Base-by-base conservation (phyloP, 1,140 invertebrate species). In the Drosophila subobscura region DNA sequence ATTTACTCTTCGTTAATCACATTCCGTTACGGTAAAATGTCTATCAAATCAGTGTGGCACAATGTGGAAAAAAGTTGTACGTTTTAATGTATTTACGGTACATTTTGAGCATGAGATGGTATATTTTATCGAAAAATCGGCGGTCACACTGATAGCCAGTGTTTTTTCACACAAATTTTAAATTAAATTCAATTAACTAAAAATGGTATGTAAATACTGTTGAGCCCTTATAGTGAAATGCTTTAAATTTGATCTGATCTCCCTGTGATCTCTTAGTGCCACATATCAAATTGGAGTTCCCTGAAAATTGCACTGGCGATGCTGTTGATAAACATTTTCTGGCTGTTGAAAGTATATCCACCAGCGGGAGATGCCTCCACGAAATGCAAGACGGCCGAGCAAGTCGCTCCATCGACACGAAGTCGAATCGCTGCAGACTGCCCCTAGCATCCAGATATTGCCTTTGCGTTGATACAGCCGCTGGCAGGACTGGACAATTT, bases 271-370 rank as follows among this genome's bases (percentile, higher is more conserved):
- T 14, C 49, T 20, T 20, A 85, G 80, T 52, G 72, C 58, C 67
- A 84, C 42, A 51, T 80, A 57, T 65, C 77, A 41, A 66, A 77
- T 42, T 79, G 81, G 27, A 86, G 56, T 47, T 63, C 68, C 33
- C 50, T 80, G 14, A 85, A 86, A 52, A 49, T 85, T 16, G 41
- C 76, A 1, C 47, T 86, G 57, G 40, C 63, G 5, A 12, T 86
- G 23, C 51, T 86, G 10, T 74, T 57, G 16, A 42, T 81, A 5
- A 86, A 88, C 27, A 67, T 88, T 20, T 55, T 88, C 12, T 86
- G 83, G 83, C 44, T 88, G 6, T 33, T 86, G 3, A 66, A 66
- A 61, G 68, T 84, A 22, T 85, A 85, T 73, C 72, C 77, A 12
- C 80, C 81, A 7, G 41, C 55, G 4, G 49, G 60, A 33, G 51